phyloP scores from a whole-genome alignment of 2,797 vertebrate genomes.

The Amphiprion clarkii region DNA sequence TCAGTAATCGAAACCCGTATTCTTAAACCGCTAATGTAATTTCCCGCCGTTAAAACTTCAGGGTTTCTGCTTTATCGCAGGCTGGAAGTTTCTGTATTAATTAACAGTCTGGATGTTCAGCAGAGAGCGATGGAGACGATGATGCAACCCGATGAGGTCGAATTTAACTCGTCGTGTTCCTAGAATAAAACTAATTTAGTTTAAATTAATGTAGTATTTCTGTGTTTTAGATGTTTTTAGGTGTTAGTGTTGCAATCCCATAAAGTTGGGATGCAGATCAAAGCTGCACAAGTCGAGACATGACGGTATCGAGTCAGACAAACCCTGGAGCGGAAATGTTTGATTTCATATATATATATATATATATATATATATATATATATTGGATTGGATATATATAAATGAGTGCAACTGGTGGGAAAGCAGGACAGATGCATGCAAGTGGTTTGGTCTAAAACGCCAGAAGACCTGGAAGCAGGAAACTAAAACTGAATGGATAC shows the following conservation, averaged over 20 bases:
- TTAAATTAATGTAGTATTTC: background rate
- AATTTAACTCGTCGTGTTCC: background rate
- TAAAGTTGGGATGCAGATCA: background rate
- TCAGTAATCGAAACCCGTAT: background rate
- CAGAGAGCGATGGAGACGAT: conserved; percentile 13
- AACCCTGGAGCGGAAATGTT: background rate
- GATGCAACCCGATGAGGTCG: background rate
- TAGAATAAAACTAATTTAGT: background rate
- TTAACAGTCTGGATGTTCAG: conserved; percentile 26
- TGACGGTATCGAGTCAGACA: background rate
- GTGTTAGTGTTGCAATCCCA: background rate
- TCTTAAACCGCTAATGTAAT: background rate
- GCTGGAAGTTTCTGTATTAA: conserved; percentile 5
- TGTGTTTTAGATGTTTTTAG: background rate
- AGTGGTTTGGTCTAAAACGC: too few relatives aligned
- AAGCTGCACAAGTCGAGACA: background rate
- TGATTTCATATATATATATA: too few relatives aligned
- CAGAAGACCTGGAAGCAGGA: too few relatives aligned
- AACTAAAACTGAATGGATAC: too few relatives aligned
- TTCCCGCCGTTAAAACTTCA: background rate
- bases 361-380: too few relatives aligned
- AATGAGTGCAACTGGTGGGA: too few relatives aligned
- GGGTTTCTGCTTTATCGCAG: conserved; percentile 15
- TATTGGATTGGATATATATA: too few relatives aligned
- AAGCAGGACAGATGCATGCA: too few relatives aligned